Evolutionary conservation across 1,140 invertebrate species (phyloP).

Genomic region (Pseudomyrmex dendroicus): DNA sequence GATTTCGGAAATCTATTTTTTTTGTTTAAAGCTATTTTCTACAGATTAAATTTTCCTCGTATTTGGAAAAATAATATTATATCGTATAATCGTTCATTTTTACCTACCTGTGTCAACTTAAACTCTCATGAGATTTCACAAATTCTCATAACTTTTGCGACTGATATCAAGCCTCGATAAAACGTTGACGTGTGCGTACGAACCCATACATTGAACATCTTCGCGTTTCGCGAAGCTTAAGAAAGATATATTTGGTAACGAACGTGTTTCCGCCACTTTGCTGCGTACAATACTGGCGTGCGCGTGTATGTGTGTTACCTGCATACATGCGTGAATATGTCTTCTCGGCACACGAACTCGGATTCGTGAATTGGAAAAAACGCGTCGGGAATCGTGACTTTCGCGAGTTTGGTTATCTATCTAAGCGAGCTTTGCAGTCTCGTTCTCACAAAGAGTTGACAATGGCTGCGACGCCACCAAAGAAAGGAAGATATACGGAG

Average conservation of each 20-base stretch:
- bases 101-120: neutral
- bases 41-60: constrained; percentile 1
- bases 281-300: constrained; percentile 24
- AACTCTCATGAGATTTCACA: neutral
- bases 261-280: constrained; percentile 2
- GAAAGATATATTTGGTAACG: constrained; percentile 41
- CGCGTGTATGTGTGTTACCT: neutral
- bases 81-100: neutral
- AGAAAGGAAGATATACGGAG: neutral
- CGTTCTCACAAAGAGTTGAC: neutral
- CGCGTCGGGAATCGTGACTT: neutral
- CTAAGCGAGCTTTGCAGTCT: constrained; percentile 7
- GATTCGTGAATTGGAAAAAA: constrained; percentile 44
- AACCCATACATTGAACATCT: neutral
- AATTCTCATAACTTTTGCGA: too few relatives aligned
- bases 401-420: neutral
- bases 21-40: neutral
- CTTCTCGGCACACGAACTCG: neutral
- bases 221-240: constrained; percentile 11
- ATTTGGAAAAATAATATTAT: neutral
- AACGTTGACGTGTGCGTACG: constrained; percentile 8
- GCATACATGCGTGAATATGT: neutral
- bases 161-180: constrained; percentile 24
- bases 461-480: constrained; percentile 9
- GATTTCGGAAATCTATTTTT: constrained; percentile 3